Conservation (phyloP, 2,888 invertebrate species). For the Scelioninae gen. 1 region DNA sequence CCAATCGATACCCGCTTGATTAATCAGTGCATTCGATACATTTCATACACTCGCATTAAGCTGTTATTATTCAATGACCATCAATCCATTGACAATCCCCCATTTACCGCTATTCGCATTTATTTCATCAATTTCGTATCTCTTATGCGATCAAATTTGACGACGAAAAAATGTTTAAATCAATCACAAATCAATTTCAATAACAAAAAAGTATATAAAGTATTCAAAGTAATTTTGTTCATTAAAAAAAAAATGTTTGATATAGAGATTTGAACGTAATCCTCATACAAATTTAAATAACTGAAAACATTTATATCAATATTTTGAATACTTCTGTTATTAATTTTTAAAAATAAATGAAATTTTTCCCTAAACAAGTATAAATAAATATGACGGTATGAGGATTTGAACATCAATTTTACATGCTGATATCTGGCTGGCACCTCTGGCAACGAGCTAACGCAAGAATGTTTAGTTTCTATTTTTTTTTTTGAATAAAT, state of each 20-base stretch:
- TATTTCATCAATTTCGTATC: conserved; percentile 32
- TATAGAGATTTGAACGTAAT: too few species aligned
- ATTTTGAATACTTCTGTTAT: too few species aligned
- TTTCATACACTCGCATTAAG: conserved; percentile 69
- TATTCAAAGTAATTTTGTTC: background rate
- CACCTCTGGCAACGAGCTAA: too few species aligned
- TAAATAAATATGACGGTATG: too few species aligned
- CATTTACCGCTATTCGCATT: conserved; percentile 47
- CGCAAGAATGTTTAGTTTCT: conserved; percentile 15
- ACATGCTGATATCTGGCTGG: too few species aligned
- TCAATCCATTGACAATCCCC: conserved; percentile 61
- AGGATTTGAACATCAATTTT: too few species aligned
- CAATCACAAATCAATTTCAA: background rate
- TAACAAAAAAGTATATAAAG: background rate
- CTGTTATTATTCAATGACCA: conserved; percentile 68
- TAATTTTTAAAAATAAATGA: too few species aligned
- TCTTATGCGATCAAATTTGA: conserved; percentile 28
- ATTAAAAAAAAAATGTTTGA: too few species aligned
- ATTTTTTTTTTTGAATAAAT: too few species aligned
- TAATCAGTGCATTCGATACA: conserved; percentile 78
- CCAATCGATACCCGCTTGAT: conserved; percentile 82
- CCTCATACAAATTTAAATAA: too few species aligned
- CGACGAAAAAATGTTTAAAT: background rate
- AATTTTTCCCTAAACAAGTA: too few species aligned
- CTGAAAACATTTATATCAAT: too few species aligned